Percentiles rank a stretch among this genome's conserved stretches.
Evolutionary conservation across 1,140 invertebrate genomes (phyloP).

Genomic region (Antheraea pernyi): DNA sequence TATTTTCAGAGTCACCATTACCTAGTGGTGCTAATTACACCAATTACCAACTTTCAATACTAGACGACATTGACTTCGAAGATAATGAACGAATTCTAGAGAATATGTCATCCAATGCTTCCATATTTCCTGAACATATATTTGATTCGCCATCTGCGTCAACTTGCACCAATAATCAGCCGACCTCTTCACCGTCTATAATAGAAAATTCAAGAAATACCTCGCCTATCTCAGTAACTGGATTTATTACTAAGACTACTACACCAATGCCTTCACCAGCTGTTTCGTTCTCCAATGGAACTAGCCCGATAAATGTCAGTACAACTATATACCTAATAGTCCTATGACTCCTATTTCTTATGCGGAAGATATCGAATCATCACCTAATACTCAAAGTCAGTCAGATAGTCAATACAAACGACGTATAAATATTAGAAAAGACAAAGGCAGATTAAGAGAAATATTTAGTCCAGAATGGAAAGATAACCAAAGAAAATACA

Average conservation of each 20-base stretch:
- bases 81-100: neutral
- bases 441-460: constrained; percentile 9
- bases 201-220: neutral
- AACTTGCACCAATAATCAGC: constrained; percentile 7
- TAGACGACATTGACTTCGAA: constrained; percentile 12
- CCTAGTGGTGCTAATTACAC: constrained; percentile 7
- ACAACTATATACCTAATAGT: neutral
- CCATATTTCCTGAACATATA: constrained; percentile 13
- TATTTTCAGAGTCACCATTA: constrained; percentile 6
- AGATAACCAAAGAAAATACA: constrained; percentile 18
- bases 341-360: neutral
- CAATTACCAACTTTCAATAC: constrained; percentile 8
- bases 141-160: neutral
- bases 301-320: neutral
- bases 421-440: constrained; percentile 10
- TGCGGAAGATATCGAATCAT: neutral
- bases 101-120: constrained; percentile 11
- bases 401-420: no score
- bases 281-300: neutral
- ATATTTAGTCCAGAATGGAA: constrained; percentile 15
- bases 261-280: constrained; percentile 5
- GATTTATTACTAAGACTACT: neutral
- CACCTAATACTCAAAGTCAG: neutral
- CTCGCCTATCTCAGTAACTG: neutral
- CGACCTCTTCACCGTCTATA: neutral